phyloP scores from a whole-genome alignment of 2,113 vertebrate species.

The Chinchilla lanigera region DNA sequence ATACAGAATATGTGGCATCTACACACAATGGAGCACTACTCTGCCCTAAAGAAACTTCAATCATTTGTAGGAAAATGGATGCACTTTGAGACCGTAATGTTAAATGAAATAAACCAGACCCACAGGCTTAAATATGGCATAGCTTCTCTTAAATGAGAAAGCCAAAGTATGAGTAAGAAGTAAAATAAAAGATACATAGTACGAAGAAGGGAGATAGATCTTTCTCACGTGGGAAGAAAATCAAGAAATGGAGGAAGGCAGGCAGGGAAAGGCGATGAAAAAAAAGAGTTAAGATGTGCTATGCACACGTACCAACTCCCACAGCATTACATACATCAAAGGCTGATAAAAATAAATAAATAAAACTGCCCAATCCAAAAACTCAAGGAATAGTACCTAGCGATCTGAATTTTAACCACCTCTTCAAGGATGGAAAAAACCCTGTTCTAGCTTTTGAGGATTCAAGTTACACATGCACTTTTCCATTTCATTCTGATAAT shows the following conservation, averaged over 20 bases:
- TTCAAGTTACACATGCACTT: neutral
- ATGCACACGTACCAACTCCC: neutral
- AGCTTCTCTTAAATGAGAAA: neutral
- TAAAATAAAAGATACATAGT: neutral
- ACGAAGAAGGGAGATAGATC: neutral
- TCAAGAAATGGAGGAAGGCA: neutral
- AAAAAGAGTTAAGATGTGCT: neutral
- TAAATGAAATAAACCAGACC: neutral
- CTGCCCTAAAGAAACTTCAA: neutral
- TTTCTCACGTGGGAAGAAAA: neutral
- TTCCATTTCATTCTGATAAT: neutral
- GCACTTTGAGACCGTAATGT: neutral
- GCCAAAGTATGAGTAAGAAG: neutral
- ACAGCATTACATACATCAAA: neutral
- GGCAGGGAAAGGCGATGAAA: neutral
- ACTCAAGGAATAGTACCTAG: neutral
- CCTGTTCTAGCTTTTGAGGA: neutral
- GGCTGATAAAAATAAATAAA: neutral
- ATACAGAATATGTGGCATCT: neutral
- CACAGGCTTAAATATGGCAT: too few relatives aligned
- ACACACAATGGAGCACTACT: neutral
- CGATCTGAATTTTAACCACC: neutral
- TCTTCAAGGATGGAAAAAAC: neutral
- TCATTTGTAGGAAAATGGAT: neutral
- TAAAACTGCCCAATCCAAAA: neutral